A percentile compares a stretch with the other conserved stretches of the same genome.
Conservation (phyloP, 1,140 invertebrate species). For the Cherax quadricarinatus region DNA sequence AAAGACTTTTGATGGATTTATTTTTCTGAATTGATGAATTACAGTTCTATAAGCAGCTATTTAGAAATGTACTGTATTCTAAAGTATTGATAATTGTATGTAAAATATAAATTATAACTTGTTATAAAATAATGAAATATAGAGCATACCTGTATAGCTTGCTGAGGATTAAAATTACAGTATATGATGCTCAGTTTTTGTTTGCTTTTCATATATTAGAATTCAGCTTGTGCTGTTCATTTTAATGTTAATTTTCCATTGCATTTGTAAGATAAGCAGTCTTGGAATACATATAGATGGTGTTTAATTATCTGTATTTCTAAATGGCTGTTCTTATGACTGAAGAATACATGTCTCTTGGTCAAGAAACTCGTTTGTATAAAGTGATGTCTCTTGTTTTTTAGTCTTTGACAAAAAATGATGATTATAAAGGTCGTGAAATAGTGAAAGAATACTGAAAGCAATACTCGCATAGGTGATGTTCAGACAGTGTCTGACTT, state of each 20-base stretch:
- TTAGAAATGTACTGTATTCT: constrained; percentile 16
- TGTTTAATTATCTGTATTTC: constrained; percentile 13
- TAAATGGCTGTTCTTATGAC: constrained; percentile 31
- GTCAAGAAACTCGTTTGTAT: no score
- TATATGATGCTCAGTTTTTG: no score
- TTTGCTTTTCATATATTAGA: not conserved
- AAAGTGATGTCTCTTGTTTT: not conserved
- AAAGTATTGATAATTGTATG: no score
- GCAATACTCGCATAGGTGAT: not conserved
- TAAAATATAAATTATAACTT: no score
- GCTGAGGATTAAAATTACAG: not conserved
- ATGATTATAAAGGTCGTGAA: not conserved
- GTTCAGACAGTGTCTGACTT: not conserved
- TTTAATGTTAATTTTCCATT: not conserved
- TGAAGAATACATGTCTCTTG: not conserved
- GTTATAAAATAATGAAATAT: not conserved
- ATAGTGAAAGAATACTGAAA: not conserved
- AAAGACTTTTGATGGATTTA: constrained; percentile 55
- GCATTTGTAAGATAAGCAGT: not conserved
- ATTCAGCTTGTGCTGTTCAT: no score
- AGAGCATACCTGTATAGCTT: not conserved
- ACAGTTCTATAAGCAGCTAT: constrained; percentile 46
- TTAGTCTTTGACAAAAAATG: not conserved
- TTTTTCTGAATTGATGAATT: constrained; percentile 31
- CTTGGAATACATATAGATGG: no score